Percentiles rank a stretch among this genome's conserved stretches.
phyloP scores from a whole-genome alignment of 2,113 vertebrate genomes.

The Andinoacara biseriatus region DNA sequence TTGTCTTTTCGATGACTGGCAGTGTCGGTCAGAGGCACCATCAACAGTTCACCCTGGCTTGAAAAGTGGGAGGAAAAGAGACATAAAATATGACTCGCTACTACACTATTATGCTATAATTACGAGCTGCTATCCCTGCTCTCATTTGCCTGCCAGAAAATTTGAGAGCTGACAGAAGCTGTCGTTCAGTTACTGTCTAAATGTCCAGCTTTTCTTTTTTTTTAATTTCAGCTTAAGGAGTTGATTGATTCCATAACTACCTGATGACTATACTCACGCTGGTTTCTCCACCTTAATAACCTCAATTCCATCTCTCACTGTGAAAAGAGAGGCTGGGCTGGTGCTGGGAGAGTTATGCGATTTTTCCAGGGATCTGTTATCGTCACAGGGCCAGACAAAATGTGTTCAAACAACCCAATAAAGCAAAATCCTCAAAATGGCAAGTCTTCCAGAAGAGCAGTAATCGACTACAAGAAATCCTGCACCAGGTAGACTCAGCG shows the following conservation, averaged over 20 bases:
- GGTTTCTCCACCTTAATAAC: slow-evolving; percentile 47
- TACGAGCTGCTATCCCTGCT: not conserved
- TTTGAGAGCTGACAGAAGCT: slow-evolving; percentile 23
- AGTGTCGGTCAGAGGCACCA: slow-evolving; percentile 25
- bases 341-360: not conserved
- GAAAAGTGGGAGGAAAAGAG: slow-evolving; percentile 5
- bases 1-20: slow-evolving; percentile 17
- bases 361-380: slow-evolving; percentile 35
- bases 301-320: slow-evolving; percentile 14
- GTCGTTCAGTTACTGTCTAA: slow-evolving; percentile 35
- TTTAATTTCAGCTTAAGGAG: slow-evolving; percentile 9
- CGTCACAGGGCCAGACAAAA: slow-evolving; percentile 37
- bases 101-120: slow-evolving; percentile 37
- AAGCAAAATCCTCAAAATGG: slow-evolving; percentile 41
- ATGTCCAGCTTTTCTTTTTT: slow-evolving; percentile 36
- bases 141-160: slow-evolving; percentile 33
- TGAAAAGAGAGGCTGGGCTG: not conserved
- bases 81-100: slow-evolving; percentile 5
- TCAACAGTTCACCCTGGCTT: slow-evolving; percentile 23
- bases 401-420: slow-evolving; percentile 33
- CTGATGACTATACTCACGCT: slow-evolving; percentile 35
- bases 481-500: slow-evolving; percentile 38
- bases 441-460: slow-evolving; percentile 24
- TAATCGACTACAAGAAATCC: slow-evolving; percentile 50
- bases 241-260: slow-evolving; percentile 56